These are phyloP conservation scores for Mesitornis unicolor DNA, from an alignment of 2,113 vertebrate genomes.

Conservation along the genomic window DNA sequence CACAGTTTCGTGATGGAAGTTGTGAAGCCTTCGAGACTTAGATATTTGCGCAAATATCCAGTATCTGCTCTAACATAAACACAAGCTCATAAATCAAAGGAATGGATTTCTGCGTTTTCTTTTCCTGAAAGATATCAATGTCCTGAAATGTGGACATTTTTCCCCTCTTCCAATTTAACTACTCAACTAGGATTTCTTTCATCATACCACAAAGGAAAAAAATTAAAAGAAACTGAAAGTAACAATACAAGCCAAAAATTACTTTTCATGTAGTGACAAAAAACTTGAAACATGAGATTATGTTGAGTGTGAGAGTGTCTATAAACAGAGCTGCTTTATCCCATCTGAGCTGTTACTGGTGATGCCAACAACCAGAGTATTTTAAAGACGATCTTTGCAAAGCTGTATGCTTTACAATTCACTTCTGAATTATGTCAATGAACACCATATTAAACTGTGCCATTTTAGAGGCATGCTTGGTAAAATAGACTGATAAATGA, in stretches of 20 bases:
- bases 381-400: background rate
- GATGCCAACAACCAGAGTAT: slow-evolving; percentile 18
- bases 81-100: background rate
- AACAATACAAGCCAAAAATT: background rate
- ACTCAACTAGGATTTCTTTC: background rate
- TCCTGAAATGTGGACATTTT: background rate
- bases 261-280: slow-evolving; percentile 24
- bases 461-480: background rate
- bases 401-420: background rate
- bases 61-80: slow-evolving; percentile 17
- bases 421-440: background rate
- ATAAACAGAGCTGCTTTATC: slow-evolving; percentile 58
- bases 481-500: background rate
- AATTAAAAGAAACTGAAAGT: background rate
- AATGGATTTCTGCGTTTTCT: background rate
- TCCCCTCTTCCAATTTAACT: background rate
- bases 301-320: slow-evolving; percentile 63
- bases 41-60: slow-evolving; percentile 17
- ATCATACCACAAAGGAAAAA: background rate
- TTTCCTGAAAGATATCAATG: background rate
- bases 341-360: slow-evolving; percentile 26
- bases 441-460: background rate
- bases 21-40: slow-evolving; percentile 46
- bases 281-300: slow-evolving; percentile 39
- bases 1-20: slow-evolving; percentile 11